These are phyloP conservation scores for Spinus olivaceus DNA, from an alignment of 2,797 vertebrate species.

Conservation along the genomic window DNA sequence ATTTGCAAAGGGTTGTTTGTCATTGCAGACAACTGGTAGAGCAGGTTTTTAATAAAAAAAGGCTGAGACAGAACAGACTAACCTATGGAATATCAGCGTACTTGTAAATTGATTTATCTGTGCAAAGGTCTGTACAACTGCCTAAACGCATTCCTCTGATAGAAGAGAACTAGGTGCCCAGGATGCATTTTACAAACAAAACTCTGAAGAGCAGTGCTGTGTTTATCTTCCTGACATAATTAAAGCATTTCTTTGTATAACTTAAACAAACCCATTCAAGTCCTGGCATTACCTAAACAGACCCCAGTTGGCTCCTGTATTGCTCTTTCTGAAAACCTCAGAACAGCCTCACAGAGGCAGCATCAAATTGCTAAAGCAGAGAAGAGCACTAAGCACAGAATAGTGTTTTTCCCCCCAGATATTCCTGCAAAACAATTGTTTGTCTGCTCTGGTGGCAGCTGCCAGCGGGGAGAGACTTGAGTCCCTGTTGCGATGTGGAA, in stretches of 20 bases:
- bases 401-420: not conserved
- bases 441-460: not conserved
- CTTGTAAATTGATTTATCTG: not conserved
- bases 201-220: not conserved
- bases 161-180: not conserved
- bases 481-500: not conserved
- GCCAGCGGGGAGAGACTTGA: not conserved
- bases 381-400: slow-evolving; percentile 10
- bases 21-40: not conserved
- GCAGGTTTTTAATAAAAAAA: not conserved
- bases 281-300: slow-evolving; percentile 13
- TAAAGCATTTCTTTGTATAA: not conserved
- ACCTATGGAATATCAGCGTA: not conserved
- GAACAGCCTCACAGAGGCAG: slow-evolving; percentile 29
- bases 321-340: not conserved
- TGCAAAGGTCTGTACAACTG: not conserved
- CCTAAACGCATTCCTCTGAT: not conserved
- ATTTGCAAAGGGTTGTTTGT: not conserved
- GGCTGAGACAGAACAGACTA: not conserved
- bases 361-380: slow-evolving; percentile 43
- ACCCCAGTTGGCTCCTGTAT: not conserved
- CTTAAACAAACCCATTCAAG: not conserved
- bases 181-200: not conserved
- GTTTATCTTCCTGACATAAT: not conserved
- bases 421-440: not conserved